Conservation (phyloP, 2,113 vertebrate genomes). For the Percina caprodes region DNA sequence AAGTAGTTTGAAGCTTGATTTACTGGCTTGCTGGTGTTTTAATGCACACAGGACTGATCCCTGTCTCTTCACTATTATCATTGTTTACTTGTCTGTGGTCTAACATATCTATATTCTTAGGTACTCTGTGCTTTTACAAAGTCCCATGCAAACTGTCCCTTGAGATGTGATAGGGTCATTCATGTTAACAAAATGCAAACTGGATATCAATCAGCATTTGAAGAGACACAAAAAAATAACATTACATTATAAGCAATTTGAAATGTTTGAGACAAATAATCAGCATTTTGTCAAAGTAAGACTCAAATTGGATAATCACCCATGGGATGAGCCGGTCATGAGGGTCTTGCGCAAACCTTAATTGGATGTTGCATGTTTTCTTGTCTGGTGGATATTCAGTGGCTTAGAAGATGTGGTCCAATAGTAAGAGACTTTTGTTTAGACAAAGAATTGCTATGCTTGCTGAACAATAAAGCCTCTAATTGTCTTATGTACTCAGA, state of each 20-base stretch:
- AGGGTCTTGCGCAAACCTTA: constrained; percentile 28
- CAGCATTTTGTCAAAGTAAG: background rate
- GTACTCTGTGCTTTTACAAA: background rate
- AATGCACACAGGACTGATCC: background rate
- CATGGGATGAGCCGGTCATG: constrained; percentile 13
- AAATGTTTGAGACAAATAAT: background rate
- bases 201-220: background rate
- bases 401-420: background rate
- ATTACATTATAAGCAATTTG: background rate
- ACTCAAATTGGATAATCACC: constrained; percentile 6
- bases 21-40: background rate
- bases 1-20: background rate
- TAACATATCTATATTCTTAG: background rate
- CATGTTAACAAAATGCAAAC: background rate
- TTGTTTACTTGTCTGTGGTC: background rate
- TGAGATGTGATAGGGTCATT: background rate
- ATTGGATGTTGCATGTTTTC: constrained; percentile 33
- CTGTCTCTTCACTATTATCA: background rate
- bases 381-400: constrained; percentile 6
- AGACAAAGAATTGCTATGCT: background rate
- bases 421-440: background rate
- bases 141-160: background rate
- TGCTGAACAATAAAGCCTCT: background rate
- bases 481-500: background rate
- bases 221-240: background rate